Base-by-base conservation (phyloP, 2,113 vertebrate genomes). In the Ammodytes marinus region DNA sequence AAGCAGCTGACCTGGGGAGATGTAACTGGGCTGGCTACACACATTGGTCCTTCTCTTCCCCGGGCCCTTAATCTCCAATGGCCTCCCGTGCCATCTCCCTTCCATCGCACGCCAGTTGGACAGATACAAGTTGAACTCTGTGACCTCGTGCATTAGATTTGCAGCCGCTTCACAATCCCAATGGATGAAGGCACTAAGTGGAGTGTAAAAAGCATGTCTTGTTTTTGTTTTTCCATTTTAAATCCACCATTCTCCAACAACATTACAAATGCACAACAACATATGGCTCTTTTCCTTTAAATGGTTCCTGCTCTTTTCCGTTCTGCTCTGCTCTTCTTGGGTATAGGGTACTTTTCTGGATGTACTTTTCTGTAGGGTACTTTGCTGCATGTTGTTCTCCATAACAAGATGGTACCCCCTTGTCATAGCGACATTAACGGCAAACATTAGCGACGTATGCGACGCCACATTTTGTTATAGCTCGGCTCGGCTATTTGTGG, bases 111-210 rank as follows among this genome's bases (percentile, higher is more conserved):
- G 43, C 64, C 77, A 75, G 79, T 69, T 82, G 75, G 80, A 66
- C 39, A 6, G 67, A 87, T 37, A n/a, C 63, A n/a, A 72, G 63
- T 50, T 79, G 82, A 89, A 83, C 84, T 27, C 72, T 0, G 0
- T 59, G 87, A 89, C 59, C 83, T 71, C 58, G 0, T 58, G 74
- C 83, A 75, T 83, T 81, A 85, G 79, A 7, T 63, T 27, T 12
- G 57, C 74, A 57, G 69, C 55, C 64, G 1, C 15, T 43, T 19
- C 49, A 3, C 81, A 54, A 27, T 80, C 49, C 79, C 42, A 6
- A 15, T 1, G 76, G 75, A 80, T 15, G 4, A 54, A 27, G 27
- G 46, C 19, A 9, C 52, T 73, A 55, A 83, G 39, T 72, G 46
- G 45, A 69, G 53, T 53, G 47, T 42, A 74, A 67, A 65, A 71